Evolutionary conservation across 2,113 vertebrate species (phyloP), one percentile per base, ranked within the genome.

Genomic region (Corythornis madagascariensis): DNA sequence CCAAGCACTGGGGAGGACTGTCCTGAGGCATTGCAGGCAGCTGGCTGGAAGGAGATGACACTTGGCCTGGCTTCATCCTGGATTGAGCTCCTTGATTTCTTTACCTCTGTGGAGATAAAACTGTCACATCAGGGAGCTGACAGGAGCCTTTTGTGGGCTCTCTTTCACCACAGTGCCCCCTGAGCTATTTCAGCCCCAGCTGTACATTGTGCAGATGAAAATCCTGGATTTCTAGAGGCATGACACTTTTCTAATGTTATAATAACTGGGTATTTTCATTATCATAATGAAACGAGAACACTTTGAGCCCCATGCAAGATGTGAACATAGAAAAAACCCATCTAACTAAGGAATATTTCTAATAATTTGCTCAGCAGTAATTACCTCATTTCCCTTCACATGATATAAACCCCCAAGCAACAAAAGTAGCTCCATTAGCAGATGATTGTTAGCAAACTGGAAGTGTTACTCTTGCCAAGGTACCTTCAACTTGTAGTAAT

Each of bases 1-100:
- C 24, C 0, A 0, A 47, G 38, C 3, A 0, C 21, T 40, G 21
- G 74, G 16, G 40, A 57, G 0, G 2, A 42, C 9, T 1, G 0
- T 2, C 15, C 8, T 1, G 0, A 64, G 65, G 33, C 2, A 2
- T 16, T 26, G 56, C 2, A 1, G 31, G 13, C 7, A 17, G 14
- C 38, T 4, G 38, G 14, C 40, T 43, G 70, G 55, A 59, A 38
- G n/a, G n/a, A n/a, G 24, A 4, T 3, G 43, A 28, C 19, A 4
- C 75, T 85, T 89, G 35, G 53, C 29, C 14, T 2, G 2, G 26
- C 31, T 73, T 76, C 64, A 28, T 35, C 50, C 19, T 5, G 19
- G 35, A 42, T 67, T 65, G 57, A 21, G 57, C 61, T 61, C 75
- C 69, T 76, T 13, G 13, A 5, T 0, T 1, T 35, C 10, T 22